These are phyloP conservation scores for Lypha dubia DNA, from an alignment of 2,888 invertebrate species.

Conservation along the genomic window DNA sequence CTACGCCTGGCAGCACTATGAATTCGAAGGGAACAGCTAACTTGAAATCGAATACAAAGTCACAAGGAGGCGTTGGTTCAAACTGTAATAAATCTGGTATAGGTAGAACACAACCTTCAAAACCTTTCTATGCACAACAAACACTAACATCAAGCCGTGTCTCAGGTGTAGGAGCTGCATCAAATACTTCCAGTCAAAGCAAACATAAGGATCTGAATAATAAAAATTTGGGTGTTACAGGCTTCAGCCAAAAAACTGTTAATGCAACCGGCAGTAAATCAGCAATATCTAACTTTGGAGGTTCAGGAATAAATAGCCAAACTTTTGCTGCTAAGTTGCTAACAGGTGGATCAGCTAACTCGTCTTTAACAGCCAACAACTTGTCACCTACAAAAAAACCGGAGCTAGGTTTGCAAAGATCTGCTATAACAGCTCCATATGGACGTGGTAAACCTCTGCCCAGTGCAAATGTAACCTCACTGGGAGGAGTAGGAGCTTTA, in stretches of 20 bases:
- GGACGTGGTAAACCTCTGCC: slow-evolving; percentile 80
- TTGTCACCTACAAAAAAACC: slow-evolving; percentile 78
- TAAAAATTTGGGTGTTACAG: slow-evolving; percentile 19
- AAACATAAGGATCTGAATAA: slow-evolving; percentile 71
- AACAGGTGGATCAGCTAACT: slow-evolving; percentile 78
- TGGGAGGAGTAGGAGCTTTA: slow-evolving; percentile 77
- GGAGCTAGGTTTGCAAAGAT: slow-evolving; percentile 76
- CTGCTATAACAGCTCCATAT: slow-evolving; percentile 79
- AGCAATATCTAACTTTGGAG: slow-evolving; percentile 41
- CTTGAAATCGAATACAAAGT: slow-evolving; percentile 75
- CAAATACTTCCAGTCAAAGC: slow-evolving; percentile 40
- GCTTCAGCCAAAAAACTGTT: slow-evolving; percentile 84
- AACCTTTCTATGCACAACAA: slow-evolving; percentile 77
- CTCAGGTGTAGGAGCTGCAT: slow-evolving; percentile 40
- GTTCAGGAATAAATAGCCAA: slow-evolving; percentile 73
- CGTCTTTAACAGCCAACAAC: slow-evolving; percentile 43
- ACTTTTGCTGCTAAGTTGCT: slow-evolving; percentile 84
- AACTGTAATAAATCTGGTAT: slow-evolving; percentile 63
- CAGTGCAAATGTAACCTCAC: slow-evolving; percentile 72
- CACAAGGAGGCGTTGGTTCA: slow-evolving; percentile 63
- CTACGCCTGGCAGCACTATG: slow-evolving; percentile 72
- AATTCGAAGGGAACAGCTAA: slow-evolving; percentile 59
- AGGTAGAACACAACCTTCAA: slow-evolving; percentile 79
- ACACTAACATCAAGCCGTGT: slow-evolving; percentile 74
- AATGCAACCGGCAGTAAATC: slow-evolving; percentile 80